phyloP scores from a whole-genome alignment of 2,113 vertebrate genomes.

The Accipiter cooperii region DNA sequence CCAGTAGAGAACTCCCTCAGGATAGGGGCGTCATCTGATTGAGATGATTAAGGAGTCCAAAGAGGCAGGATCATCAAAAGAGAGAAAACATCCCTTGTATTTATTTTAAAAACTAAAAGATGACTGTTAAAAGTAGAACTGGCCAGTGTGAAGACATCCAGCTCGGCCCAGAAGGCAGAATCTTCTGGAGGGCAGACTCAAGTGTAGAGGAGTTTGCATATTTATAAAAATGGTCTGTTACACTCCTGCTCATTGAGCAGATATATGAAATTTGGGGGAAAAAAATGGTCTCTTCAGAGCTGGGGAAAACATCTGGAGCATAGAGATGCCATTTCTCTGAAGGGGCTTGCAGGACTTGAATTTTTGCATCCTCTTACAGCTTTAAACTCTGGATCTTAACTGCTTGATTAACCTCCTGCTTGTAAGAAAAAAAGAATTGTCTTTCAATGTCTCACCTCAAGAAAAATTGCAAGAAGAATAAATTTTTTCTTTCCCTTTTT shows the following conservation, averaged over 20 bases:
- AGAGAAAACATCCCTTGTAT: background rate
- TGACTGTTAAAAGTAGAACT: background rate
- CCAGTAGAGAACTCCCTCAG: background rate
- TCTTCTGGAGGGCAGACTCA: background rate
- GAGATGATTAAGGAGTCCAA: background rate
- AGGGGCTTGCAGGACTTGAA: background rate
- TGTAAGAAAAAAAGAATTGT: background rate
- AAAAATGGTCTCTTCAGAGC: background rate
- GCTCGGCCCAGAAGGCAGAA: background rate
- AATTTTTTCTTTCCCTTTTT: background rate
- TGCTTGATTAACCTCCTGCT: background rate
- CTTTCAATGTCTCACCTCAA: background rate
- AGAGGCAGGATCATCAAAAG: slow-evolving; percentile 1
- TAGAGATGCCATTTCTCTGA: background rate
- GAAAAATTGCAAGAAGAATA: background rate
- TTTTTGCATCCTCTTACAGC: background rate
- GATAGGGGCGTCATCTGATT: background rate
- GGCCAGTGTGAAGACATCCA: background rate
- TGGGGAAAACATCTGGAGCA: background rate
- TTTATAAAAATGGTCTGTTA: background rate
- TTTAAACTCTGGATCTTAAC: background rate
- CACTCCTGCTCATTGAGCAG: background rate
- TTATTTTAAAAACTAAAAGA: slow-evolving; percentile 19
- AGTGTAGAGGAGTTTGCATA: background rate
- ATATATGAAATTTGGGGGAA: background rate